A percentile compares a stretch with the other conserved stretches of the same genome.
Evolutionary conservation across 2,888 invertebrate genomes (phyloP).

Genomic region (Smittia aterrima): DNA sequence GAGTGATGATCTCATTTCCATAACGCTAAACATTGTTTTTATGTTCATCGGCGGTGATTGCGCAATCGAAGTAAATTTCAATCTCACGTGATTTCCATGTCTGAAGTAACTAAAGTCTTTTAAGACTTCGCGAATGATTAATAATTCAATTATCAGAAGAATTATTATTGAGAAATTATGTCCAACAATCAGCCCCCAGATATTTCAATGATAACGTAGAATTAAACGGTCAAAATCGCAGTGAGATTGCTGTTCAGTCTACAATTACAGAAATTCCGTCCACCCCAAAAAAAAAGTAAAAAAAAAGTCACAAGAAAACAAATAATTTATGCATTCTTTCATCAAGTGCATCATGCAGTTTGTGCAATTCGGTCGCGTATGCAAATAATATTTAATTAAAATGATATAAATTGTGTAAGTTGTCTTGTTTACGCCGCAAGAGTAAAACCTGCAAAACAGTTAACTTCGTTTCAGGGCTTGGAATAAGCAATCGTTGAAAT

Average conservation of each 20-base stretch:
- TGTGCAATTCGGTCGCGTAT: constrained; percentile 11
- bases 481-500: too few relatives aligned
- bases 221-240: neutral
- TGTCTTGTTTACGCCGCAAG: constrained; percentile 12
- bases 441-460: too few relatives aligned
- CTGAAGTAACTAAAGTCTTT: too few relatives aligned
- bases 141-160: constrained; percentile 37
- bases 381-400: constrained; percentile 34
- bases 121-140: constrained; percentile 7
- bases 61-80: neutral
- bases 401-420: constrained; percentile 29
- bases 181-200: neutral
- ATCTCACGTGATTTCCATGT: too few relatives aligned
- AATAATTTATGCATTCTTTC: neutral
- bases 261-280: constrained; percentile 15
- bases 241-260: neutral
- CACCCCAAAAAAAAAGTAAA: neutral
- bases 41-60: neutral
- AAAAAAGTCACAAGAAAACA: neutral
- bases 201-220: constrained; percentile 13
- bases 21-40: neutral
- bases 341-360: neutral
- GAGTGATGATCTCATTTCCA: constrained; percentile 32
- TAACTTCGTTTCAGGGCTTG: too few relatives aligned
- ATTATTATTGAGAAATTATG: constrained; percentile 19